Evolutionary conservation across 2,797 vertebrate species (phyloP), one percentile per base, ranked within the genome.

Genomic region (Ataeniobius toweri): DNA sequence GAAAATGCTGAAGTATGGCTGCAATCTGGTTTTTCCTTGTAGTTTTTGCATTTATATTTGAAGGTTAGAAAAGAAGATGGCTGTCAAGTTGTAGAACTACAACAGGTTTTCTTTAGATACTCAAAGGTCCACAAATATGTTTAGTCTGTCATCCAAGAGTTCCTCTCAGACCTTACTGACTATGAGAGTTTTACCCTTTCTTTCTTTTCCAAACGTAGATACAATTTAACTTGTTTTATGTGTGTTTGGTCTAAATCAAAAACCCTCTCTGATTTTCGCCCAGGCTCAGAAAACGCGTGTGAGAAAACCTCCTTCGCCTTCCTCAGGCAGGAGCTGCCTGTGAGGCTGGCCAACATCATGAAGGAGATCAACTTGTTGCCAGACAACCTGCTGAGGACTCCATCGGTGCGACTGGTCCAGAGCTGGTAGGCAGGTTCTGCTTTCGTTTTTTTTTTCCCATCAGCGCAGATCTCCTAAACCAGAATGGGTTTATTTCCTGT

Each of bases 281-380:
- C 91, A 98, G 98, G 98, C 44, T 97, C 97, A 72, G 96, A 98
- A 91, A 98, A 99, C 89, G 98, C 96, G 18, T 99, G 98, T 92
- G 98, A 99, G 93, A 98, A 96, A 92, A 99, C 97, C 0, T 99
- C 98, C 0, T 98, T 98, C 91, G 93, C 95, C 93, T 99, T 99
- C 95, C 95, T 99, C 73, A 94, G 97, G 61, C 97, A 99, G 85
- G 98, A 99, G 86, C 78, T 99, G 48, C 98, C 98, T 18, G 98
- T 98, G 74, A 95, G 98, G 88, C 67, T 99, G 92, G 97, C 97
- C 81, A 99, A 99, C 90, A 98, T 98, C 83, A 98, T 98, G 97
- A 99, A 99, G 89, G 97, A 99, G 94, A 98, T 99, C 83, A 98
- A 97, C 87, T 89, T 99, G 79, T 94, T 99, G 86, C 98, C 98